These are phyloP conservation scores for Epiperipatus broadwayi DNA, from an alignment of 2,888 invertebrate species.

Conservation along the genomic window DNA sequence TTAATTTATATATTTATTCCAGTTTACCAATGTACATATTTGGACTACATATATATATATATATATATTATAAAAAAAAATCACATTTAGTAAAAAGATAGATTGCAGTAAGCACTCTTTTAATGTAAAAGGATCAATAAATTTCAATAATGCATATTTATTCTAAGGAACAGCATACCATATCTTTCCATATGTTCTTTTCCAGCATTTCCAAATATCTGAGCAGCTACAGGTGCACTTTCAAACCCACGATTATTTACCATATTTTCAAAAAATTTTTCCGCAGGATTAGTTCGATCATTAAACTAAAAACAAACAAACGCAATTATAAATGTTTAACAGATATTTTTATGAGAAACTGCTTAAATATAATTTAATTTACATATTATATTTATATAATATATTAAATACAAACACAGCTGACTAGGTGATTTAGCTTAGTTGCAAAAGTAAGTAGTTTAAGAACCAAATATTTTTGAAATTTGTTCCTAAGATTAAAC, in stretches of 20 bases:
- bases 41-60: no score
- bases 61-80: no score
- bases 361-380: conserved; percentile 4
- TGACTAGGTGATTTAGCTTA: not conserved
- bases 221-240: conserved; percentile 68
- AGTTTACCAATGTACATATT: no score
- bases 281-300: conserved; percentile 73
- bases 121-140: conserved; percentile 14
- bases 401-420: conserved; percentile 5
- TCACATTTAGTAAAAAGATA: no score
- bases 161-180: conserved; percentile 30
- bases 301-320: conserved; percentile 34
- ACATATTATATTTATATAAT: conserved; percentile 5
- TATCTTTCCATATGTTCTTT: conserved; percentile 88
- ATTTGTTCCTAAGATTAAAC: no score
- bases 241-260: conserved; percentile 57
- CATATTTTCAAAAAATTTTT: conserved; percentile 68
- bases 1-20: no score
- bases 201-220: conserved; percentile 90
- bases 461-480: no score
- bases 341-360: not conserved
- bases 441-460: conserved; percentile 6
- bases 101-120: not conserved
- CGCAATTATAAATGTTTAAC: conserved; percentile 8
- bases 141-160: not conserved